A percentile compares a stretch with the other conserved stretches of the same genome.
phyloP scores from a whole-genome alignment of 2,888 invertebrate genomes.

The Folsomia manolachei region DNA sequence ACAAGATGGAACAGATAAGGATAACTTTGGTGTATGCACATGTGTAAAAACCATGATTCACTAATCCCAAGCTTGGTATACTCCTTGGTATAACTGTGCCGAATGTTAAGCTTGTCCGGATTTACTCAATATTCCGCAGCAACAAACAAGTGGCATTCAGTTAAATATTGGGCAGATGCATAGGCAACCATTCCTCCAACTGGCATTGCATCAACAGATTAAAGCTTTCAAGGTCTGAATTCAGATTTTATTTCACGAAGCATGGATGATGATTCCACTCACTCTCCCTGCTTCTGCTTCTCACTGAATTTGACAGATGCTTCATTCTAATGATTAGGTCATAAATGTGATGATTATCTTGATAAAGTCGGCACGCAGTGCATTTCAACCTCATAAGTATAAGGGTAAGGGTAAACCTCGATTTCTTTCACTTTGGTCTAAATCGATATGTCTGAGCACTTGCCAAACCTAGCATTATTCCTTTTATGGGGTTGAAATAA shows the following conservation, averaged over 20 bases:
- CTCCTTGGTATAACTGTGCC: too few relatives aligned
- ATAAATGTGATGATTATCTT: not conserved
- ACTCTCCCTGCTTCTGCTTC: not conserved
- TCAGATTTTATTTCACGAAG: not conserved
- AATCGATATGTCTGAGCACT: too few relatives aligned
- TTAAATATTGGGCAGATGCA: not conserved
- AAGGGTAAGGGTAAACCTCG: not conserved
- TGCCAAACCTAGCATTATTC: not conserved
- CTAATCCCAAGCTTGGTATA: too few relatives aligned
- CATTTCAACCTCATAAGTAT: too few relatives aligned
- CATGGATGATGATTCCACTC: not conserved
- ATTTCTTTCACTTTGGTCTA: not conserved
- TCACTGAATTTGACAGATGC: conserved; percentile 4
- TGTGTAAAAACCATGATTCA: too few relatives aligned
- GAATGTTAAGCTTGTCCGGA: too few relatives aligned
- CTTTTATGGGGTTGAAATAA: not conserved
- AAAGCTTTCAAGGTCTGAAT: not conserved
- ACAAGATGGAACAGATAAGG: too few relatives aligned
- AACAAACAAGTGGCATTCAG: not conserved
- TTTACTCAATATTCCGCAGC: too few relatives aligned
- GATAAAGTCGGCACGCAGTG: not conserved
- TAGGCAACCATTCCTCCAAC: not conserved
- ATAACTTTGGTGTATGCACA: too few relatives aligned
- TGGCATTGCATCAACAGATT: not conserved
- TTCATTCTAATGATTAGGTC: not conserved